Evolutionary conservation across 2,113 vertebrate species (phyloP).

Genomic region (Lycocorax pyrrhopterus): DNA sequence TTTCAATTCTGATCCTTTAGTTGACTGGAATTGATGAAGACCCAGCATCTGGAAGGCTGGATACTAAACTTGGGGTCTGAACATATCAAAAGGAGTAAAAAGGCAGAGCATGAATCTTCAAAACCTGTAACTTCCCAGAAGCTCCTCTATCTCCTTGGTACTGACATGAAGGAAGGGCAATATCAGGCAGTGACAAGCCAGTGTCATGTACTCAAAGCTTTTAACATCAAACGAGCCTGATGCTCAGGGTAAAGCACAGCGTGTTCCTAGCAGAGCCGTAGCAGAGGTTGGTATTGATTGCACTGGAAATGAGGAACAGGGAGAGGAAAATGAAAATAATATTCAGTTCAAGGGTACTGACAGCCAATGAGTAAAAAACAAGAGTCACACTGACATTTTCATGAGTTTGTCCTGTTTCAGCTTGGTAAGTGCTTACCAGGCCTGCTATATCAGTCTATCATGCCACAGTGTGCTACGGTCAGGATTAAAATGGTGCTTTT

Average conservation of each 20-base stretch:
- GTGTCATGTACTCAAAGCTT: not conserved
- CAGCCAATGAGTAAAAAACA: not conserved
- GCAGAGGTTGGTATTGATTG: not conserved
- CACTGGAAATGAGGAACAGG: not conserved
- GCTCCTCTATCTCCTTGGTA: not conserved
- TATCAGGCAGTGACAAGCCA: not conserved
- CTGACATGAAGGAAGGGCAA: not conserved
- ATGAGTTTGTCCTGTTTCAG: not conserved
- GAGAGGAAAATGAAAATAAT: not conserved
- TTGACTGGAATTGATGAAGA: not conserved
- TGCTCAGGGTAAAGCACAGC: not conserved
- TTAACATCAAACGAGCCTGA: not conserved
- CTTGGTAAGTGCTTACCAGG: not conserved
- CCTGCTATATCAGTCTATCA: not conserved
- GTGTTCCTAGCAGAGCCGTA: not conserved
- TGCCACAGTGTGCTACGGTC: not conserved
- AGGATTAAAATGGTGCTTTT: not conserved
- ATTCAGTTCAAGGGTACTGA: not conserved
- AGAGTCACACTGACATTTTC: not conserved
- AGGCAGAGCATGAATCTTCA: not conserved
- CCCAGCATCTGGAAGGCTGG: not conserved
- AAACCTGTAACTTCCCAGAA: not conserved
- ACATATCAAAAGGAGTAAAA: not conserved
- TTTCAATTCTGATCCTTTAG: not conserved
- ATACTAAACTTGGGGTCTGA: not conserved